Percentiles rank a stretch among this genome's conserved stretches.
Evolutionary conservation across 2,797 vertebrate genomes (phyloP).

Genomic region (Cottoperca gobio): DNA sequence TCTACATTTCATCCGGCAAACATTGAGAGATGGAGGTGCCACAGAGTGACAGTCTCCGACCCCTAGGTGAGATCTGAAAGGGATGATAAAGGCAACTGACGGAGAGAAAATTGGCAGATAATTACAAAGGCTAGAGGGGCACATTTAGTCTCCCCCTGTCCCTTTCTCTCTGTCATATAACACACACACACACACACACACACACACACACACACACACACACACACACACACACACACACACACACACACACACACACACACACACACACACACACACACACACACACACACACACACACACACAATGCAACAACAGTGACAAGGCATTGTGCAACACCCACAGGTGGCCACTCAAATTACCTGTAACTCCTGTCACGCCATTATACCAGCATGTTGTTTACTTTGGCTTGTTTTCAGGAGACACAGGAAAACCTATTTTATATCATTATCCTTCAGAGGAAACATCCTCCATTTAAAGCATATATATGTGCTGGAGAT

Average conservation of each 20-base stretch:
- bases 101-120: constrained; percentile 84
- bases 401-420: constrained; percentile 35
- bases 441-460: constrained; percentile 22
- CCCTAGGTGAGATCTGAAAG: constrained; percentile 82
- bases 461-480: constrained; percentile 18
- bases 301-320: constrained; percentile 44
- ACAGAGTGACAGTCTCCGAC: constrained; percentile 74
- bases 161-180: constrained; percentile 65
- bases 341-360: constrained; percentile 61
- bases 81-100: constrained; percentile 83
- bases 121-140: constrained; percentile 82
- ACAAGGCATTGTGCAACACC: constrained; percentile 47
- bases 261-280: constrained; percentile 17
- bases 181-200: constrained; percentile 3
- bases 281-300: constrained; percentile 12
- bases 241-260: constrained; percentile 3
- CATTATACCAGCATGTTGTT: constrained; percentile 35
- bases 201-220: constrained; percentile 19
- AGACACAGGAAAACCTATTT: not conserved
- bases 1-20: constrained; percentile 80
- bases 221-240: constrained; percentile 28
- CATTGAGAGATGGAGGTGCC: constrained; percentile 76
- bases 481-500: not conserved
- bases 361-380: constrained; percentile 34
- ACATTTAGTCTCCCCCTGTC: constrained; percentile 72